Conservation (phyloP, 1,140 invertebrate species). For the Gerris buenoi region DNA sequence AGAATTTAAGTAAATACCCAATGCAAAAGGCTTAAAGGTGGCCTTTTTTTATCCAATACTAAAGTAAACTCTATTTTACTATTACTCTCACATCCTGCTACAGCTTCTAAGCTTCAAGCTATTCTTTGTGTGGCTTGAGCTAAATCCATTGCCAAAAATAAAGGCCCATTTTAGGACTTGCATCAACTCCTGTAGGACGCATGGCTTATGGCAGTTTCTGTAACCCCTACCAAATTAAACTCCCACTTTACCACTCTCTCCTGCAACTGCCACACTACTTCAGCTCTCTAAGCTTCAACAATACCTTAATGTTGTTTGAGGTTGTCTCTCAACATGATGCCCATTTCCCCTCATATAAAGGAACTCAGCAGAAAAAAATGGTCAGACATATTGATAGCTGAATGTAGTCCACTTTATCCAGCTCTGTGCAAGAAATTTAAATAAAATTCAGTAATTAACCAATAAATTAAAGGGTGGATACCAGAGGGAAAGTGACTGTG, state of each 20-base stretch:
- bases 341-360: neutral
- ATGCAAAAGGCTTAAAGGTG: too few species aligned
- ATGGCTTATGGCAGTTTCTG: neutral
- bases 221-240: neutral
- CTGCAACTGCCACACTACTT: neutral
- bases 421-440: too few species aligned
- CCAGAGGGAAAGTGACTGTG: constrained; percentile 81
- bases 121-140: too few species aligned
- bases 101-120: too few species aligned
- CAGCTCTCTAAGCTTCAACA: neutral
- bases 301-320: neutral
- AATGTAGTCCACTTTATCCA: neutral
- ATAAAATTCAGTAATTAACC: neutral
- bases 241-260: neutral
- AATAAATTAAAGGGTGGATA: constrained; percentile 28
- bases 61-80: too few species aligned
- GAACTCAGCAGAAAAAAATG: neutral
- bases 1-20: too few species aligned
- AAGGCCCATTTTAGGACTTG: too few species aligned
- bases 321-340: neutral
- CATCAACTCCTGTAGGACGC: neutral
- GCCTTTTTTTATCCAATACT: too few species aligned
- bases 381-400: neutral
- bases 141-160: too few species aligned
- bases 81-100: too few species aligned